Percentiles rank a stretch among this genome's conserved stretches.
These are phyloP conservation scores for Drosophila novamexicana DNA, from an alignment of 1,140 invertebrate species.

Conservation along the genomic window DNA sequence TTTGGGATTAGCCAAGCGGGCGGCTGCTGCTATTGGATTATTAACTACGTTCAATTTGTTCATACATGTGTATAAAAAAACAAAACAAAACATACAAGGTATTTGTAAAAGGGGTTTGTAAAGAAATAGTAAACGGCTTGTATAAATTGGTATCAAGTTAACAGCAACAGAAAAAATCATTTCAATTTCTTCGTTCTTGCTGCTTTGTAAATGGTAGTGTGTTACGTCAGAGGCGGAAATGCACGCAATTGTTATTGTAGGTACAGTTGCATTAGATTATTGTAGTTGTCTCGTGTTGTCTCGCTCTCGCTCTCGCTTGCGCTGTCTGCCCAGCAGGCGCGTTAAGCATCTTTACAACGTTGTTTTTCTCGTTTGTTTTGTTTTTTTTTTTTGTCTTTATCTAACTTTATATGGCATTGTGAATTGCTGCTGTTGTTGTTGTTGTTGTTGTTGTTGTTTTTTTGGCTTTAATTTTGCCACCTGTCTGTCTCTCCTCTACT, in stretches of 20 bases:
- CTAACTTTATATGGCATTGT: conserved; percentile 68
- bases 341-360: conserved; percentile 37
- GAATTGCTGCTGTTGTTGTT: conserved; percentile 51
- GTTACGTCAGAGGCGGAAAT: conserved; percentile 65
- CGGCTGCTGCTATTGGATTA: conserved; percentile 33
- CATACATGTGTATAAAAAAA: conserved; percentile 30
- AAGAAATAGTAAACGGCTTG: conserved; percentile 38
- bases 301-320: conserved; percentile 22
- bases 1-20: conserved; percentile 41
- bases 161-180: conserved; percentile 18
- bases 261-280: conserved; percentile 68
- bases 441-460: conserved; percentile 31
- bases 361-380: conserved; percentile 7
- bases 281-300: conserved; percentile 48
- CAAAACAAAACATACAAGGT: conserved; percentile 2
- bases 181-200: conserved; percentile 1
- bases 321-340: conserved; percentile 33
- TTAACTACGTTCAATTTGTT: conserved; percentile 28
- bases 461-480: conserved; percentile 31
- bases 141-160: conserved; percentile 76
- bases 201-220: conserved; percentile 70
- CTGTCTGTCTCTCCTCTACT: conserved; percentile 31
- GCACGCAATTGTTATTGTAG: conserved; percentile 38
- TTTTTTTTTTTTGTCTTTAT: conserved; percentile 45
- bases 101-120: background rate